phyloP scores from a whole-genome alignment of 2,797 vertebrate genomes.

The Clarias laeviceps region DNA sequence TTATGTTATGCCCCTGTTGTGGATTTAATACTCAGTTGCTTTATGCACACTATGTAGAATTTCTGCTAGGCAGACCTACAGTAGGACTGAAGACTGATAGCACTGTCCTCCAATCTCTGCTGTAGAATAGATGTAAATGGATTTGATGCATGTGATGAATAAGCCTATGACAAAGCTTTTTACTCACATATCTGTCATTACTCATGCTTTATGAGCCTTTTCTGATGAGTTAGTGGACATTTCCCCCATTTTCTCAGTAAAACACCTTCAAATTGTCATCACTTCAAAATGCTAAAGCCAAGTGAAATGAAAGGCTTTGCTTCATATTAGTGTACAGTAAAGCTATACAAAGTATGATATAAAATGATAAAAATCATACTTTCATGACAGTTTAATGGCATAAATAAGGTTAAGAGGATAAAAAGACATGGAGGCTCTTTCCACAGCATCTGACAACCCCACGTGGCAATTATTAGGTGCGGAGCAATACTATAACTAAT shows the following conservation, averaged over 20 bases:
- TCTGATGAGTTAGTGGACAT: conserved; percentile 5
- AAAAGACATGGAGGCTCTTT: conserved; percentile 40
- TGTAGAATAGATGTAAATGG: conserved; percentile 1
- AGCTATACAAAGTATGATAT: neutral
- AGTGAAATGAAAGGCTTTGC: neutral
- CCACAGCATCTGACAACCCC: conserved; percentile 36
- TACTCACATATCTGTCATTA: conserved; percentile 15
- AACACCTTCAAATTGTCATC: conserved; percentile 15
- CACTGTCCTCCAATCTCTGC: conserved; percentile 4
- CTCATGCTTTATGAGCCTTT: conserved; percentile 31
- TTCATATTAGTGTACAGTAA: neutral
- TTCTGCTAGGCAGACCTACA: conserved; percentile 2
- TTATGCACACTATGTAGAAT: conserved; percentile 22
- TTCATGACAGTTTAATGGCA: neutral
- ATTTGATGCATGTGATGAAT: conserved; percentile 23
- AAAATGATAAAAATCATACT: neutral
- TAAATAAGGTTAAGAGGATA: conserved; percentile 28
- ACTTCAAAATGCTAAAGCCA: conserved; percentile 3
- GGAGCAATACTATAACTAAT: conserved; percentile 30
- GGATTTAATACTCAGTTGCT: conserved; percentile 18
- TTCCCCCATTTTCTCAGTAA: neutral
- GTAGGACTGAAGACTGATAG: conserved; percentile 1
- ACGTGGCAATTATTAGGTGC: conserved; percentile 50
- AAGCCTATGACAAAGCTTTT: conserved; percentile 25
- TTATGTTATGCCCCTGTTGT: neutral